phyloP scores from a whole-genome alignment of 2,888 invertebrate species.

The Nomada lathburiana region DNA sequence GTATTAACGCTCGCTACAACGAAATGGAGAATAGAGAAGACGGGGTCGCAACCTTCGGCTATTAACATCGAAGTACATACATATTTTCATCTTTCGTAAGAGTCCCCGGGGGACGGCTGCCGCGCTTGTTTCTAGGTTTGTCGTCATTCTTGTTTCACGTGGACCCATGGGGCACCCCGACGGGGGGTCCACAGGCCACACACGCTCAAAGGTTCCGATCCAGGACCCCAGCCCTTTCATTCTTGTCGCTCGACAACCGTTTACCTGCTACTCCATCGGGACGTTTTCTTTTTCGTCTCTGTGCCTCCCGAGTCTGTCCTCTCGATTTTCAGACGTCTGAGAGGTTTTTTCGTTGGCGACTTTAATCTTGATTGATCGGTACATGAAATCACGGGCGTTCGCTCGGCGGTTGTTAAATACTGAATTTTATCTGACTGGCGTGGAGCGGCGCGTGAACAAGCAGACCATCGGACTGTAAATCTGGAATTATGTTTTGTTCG shows the following conservation, averaged over 20 bases:
- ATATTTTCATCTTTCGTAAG: constrained; percentile 62
- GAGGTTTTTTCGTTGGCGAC: constrained; percentile 39
- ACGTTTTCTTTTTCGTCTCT: background rate
- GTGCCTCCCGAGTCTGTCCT: too few species aligned
- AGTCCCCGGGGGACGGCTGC: constrained; percentile 55
- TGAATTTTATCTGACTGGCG: constrained; percentile 23
- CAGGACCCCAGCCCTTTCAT: constrained; percentile 42
- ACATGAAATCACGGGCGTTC: constrained; percentile 10
- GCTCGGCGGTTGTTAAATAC: constrained; percentile 21
- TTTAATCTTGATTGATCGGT: constrained; percentile 66
- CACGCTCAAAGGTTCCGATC: constrained; percentile 76
- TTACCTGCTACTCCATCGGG: constrained; percentile 25
- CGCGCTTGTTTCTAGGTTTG: constrained; percentile 74
- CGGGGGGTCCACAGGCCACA: constrained; percentile 76
- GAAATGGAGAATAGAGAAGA: constrained; percentile 26
- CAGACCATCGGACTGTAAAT: constrained; percentile 22
- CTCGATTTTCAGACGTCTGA: background rate
- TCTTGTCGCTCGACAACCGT: constrained; percentile 13
- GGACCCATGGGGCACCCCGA: constrained; percentile 68
- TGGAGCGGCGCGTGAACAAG: constrained; percentile 12
- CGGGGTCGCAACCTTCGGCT: constrained; percentile 58
- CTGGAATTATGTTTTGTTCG: constrained; percentile 5
- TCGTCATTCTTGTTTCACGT: constrained; percentile 76
- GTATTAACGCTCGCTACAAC: constrained; percentile 58
- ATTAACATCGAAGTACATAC: constrained; percentile 60